phyloP scores from a whole-genome alignment of 2,113 vertebrate species.

The Galemys pyrenaicus region DNA sequence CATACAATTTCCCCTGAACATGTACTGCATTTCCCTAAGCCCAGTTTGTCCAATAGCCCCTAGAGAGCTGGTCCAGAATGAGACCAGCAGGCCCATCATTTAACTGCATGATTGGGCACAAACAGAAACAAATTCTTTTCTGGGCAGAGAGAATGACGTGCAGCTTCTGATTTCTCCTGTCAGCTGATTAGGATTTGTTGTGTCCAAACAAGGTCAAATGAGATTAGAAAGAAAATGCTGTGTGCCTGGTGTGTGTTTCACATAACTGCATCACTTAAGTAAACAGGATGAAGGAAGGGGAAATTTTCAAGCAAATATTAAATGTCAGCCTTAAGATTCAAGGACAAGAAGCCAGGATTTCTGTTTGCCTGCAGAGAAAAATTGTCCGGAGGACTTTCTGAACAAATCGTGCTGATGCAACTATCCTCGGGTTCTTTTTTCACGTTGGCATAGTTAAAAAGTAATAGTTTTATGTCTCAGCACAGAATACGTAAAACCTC shows the following conservation, averaged over 20 bases:
- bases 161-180: conserved; percentile 56
- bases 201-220: conserved; percentile 65
- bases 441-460: not conserved
- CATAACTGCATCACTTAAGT: not conserved
- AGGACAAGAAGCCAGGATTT: not conserved
- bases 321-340: conserved; percentile 1
- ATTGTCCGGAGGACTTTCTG: not conserved
- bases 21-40: not conserved
- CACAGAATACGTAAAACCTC: not conserved
- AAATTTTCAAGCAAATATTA: conserved; percentile 14
- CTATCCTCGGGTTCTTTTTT: not conserved
- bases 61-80: conserved; percentile 18
- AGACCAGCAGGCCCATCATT: conserved; percentile 41
- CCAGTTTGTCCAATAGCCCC: not conserved
- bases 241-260: not conserved
- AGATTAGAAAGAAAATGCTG: conserved; percentile 67
- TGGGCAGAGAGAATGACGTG: not conserved
- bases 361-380: not conserved
- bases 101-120: conserved; percentile 49
- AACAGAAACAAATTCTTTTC: conserved; percentile 53
- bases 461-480: not conserved
- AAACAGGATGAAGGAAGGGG: not conserved
- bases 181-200: conserved; percentile 69
- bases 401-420: not conserved
- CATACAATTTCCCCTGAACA: conserved; percentile 25